Evolutionary conservation across 1,140 invertebrate genomes (phyloP).

Genomic region (Lucilia cuprina): DNA sequence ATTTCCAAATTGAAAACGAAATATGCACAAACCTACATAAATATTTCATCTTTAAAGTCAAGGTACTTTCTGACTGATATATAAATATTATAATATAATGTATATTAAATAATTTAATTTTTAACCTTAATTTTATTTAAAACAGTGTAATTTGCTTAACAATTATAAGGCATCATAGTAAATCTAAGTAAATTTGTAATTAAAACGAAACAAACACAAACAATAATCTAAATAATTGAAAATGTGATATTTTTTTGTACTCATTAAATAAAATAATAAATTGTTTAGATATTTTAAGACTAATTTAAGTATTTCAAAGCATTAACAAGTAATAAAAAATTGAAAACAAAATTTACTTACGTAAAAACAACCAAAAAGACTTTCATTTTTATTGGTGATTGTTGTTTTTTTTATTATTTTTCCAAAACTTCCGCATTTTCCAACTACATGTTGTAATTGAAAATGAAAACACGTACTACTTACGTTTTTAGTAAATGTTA

Average conservation of each 20-base stretch:
- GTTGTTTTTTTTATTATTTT: neutral
- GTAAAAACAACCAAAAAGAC: neutral
- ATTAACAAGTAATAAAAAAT: neutral
- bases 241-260: conserved; percentile 18
- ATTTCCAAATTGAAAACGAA: too few relatives aligned
- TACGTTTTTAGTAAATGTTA: too few relatives aligned
- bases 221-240: neutral
- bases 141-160: too few relatives aligned
- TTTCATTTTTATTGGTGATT: neutral
- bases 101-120: too few relatives aligned
- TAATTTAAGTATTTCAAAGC: neutral
- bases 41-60: too few relatives aligned
- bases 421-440: conserved; percentile 25
- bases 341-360: neutral
- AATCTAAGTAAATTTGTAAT: too few relatives aligned
- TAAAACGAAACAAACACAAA: too few relatives aligned
- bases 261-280: neutral
- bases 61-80: too few relatives aligned
- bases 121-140: too few relatives aligned
- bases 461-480: neutral
- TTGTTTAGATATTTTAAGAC: neutral
- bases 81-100: too few relatives aligned
- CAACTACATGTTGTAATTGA: neutral
- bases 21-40: too few relatives aligned
- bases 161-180: too few relatives aligned